Percentiles rank a stretch among this genome's conserved stretches.
phyloP scores from a whole-genome alignment of 1,140 invertebrate species.

The Leucophenga varia region DNA sequence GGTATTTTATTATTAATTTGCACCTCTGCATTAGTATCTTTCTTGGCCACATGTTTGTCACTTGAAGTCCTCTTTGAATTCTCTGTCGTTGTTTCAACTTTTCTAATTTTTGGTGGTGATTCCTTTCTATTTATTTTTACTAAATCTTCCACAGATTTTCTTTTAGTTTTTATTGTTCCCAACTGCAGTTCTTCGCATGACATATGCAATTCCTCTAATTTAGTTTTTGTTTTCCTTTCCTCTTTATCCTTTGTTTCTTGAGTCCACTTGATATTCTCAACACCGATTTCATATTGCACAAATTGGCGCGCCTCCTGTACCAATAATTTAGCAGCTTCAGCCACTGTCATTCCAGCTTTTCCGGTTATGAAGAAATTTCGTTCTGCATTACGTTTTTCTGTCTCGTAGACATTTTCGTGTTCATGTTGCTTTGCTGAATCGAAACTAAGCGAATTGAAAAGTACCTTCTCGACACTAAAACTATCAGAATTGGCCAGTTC shows the following conservation, averaged over 20 bases:
- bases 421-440: conserved; percentile 75
- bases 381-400: conserved; percentile 67
- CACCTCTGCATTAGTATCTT: no score
- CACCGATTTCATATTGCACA: conserved; percentile 66
- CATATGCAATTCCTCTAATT: conserved; percentile 11
- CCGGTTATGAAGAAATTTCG: conserved; percentile 82
- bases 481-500: conserved; percentile 75
- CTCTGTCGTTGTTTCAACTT: no score
- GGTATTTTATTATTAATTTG: no score
- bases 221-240: background rate
- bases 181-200: conserved; percentile 13
- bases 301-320: conserved; percentile 77
- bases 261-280: conserved; percentile 63
- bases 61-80: no score
- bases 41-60: no score
- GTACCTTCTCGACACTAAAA: conserved; percentile 71
- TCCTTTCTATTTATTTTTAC: no score
- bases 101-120: no score
- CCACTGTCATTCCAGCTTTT: conserved; percentile 73
- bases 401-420: conserved; percentile 69
- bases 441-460: conserved; percentile 81
- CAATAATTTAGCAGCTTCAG: conserved; percentile 77
- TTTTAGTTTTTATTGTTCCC: no score
- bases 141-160: no score
- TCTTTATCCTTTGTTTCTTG: conserved; percentile 10